Conservation (phyloP, 2,113 vertebrate genomes). For the Beaufortia kweichowensis region DNA sequence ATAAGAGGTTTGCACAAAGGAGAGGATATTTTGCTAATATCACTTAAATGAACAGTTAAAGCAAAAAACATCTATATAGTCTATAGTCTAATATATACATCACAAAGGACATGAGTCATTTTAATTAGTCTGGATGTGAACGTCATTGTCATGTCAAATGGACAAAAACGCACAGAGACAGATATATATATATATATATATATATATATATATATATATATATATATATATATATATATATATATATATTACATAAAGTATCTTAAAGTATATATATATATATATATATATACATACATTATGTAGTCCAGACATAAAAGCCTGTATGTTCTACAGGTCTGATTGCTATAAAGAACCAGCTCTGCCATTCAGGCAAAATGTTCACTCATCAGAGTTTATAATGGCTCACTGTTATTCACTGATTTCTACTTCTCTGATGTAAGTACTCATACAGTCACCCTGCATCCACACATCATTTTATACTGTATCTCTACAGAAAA, state of each 20-base stretch:
- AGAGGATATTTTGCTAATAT: background rate
- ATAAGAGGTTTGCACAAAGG: background rate
- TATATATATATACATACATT: background rate
- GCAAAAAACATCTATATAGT: too few relatives aligned
- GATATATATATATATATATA: too few relatives aligned
- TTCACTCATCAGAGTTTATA: slow-evolving; percentile 12
- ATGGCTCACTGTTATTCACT: background rate
- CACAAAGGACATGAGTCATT: background rate
- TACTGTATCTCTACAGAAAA: too few relatives aligned
- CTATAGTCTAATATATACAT: too few relatives aligned
- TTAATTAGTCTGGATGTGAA: slow-evolving; percentile 11
- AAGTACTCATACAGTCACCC: background rate
- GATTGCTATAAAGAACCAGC: slow-evolving; percentile 7
- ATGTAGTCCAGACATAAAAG: background rate
- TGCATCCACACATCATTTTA: background rate
- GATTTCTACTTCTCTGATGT: background rate
- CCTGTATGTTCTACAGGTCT: background rate
- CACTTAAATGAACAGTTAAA: too few relatives aligned
- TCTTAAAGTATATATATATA: too few relatives aligned
- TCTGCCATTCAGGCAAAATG: background rate
- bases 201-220: too few relatives aligned
- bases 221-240: too few relatives aligned
- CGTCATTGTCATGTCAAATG: background rate
- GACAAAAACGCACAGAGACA: background rate
- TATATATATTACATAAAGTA: too few relatives aligned